Base-by-base conservation (phyloP, 2,888 invertebrate genomes). In the Hylaea fasciaria region DNA sequence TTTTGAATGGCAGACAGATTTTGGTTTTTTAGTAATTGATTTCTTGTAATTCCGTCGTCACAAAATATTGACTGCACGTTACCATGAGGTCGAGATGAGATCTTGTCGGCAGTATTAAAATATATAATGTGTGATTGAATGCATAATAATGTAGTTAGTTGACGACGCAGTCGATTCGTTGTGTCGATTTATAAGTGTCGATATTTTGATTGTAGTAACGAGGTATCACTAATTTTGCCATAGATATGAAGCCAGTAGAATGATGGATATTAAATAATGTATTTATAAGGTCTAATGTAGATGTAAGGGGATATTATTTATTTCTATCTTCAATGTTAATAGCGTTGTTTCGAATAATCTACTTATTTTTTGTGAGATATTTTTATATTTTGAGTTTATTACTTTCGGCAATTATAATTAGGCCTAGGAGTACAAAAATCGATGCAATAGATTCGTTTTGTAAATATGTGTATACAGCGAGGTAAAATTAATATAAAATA, bases 401-500 rank as follows among this genome's bases (percentile, higher is more conserved):
- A 69, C 60, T 65, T 63, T 69, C 57, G 60, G 60, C 62, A 66
- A 56, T n/a, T 62, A 64, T 54, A 32, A 66, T 71, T 69, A 58
- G 68, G 60, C 63, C 64, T 70, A 59, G 52, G 67, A 78, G 78
- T 77, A 77, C 77, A 79, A 76, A 75, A 78, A 68, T 61, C 69
- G 64, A 68, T 64, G 67, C 66, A 86, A 87, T 86, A 80, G 72
- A 77, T 73, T 78, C 82, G 71, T 85, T 86, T 88, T 91, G 91
- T 91, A 91, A 91, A 91, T 91, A 91, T 91, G 90, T 91, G 90
- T 89, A 90, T 90, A 91, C 85, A 84, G 74, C 73, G 44, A 78
- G 77, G 78, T 80, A 77, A 79, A 76, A 84, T 78, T 81, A 81
- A 80, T 81, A 81, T 82, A 79, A 78, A 79, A 76, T 62, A 56